Conservation (phyloP, 2,888 invertebrate genomes). For the Erebia epiphron region DNA sequence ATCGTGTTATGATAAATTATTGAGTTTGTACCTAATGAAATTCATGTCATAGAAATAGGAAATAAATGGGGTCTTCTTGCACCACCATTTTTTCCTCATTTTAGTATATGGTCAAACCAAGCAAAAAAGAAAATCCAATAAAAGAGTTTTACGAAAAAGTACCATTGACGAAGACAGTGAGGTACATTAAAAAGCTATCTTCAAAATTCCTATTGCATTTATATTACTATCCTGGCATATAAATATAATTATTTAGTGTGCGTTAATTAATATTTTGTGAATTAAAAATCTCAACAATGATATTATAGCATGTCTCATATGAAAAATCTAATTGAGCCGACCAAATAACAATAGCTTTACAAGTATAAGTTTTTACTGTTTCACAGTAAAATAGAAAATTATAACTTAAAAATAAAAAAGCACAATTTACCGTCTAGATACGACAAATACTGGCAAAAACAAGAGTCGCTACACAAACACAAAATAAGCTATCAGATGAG, state of each 20-base stretch:
- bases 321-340: neutral
- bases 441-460: slow-evolving; percentile 10
- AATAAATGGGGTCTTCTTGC: neutral
- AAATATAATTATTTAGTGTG: neutral
- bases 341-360: neutral
- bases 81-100: neutral
- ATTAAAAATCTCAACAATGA: neutral
- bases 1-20: neutral
- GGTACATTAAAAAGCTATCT: too few relatives aligned
- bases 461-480: neutral
- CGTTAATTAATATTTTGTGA: neutral
- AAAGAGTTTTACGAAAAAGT: neutral
- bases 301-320: neutral
- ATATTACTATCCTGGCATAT: too few relatives aligned
- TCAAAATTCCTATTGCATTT: neutral
- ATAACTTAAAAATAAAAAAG: slow-evolving; percentile 1
- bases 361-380: neutral
- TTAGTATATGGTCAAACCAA: neutral
- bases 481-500: slow-evolving; percentile 1
- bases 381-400: neutral
- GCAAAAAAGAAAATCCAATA: neutral
- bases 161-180: neutral
- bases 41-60: neutral
- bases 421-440: slow-evolving; percentile 1
- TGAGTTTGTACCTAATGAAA: neutral